Evolutionary conservation across 1,140 invertebrate genomes (phyloP), one percentile per base, ranked within the genome.

Genomic region (Drosophila dunni): DNA sequence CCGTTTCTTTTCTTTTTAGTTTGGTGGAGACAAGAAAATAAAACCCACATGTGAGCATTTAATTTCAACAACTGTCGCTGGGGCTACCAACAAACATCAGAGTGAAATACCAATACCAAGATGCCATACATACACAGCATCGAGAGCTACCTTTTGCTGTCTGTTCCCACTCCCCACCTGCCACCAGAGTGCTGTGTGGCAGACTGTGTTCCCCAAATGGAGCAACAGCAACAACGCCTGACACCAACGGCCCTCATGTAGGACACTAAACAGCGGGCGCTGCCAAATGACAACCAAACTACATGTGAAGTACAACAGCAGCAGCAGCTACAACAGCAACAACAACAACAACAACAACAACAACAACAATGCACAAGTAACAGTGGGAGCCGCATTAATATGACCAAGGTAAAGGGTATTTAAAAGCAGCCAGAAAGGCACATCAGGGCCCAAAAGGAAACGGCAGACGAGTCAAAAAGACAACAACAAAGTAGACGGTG

Each of bases 11-110:
- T 46, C 24, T 56, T 71, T 15, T 29, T 29, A 29, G 24, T 29
- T 29, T 15, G 29, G 24, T 58, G 51, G 69, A 75, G 75, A 79
- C 78, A 78, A 75, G 80, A 73, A 76, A 81, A 77, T 78, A 90
- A 90, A 90, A 81, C 86, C 86, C 85, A 90, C 85, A 90, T 90
- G 85, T 90, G 85, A 90, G 85, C 85, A 90, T 90, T 90, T 90
- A 90, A 90, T 90, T 90, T 90, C 86, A 90, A 90, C 85, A 90
- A 90, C 85, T 90, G 85, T 90, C 86, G 86, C 81, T 72, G 78
- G 50, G 68, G 63, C 80, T 78, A 86, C 81, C 73, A 78, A 64
- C 64, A 45, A 53, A 74, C 71, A 71, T 50, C 67, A 73, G 36
- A 74, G 68, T 60, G 76, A 73, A 90, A 89, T 82, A 75, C 84